Evolutionary conservation across 2,113 vertebrate species (phyloP).

Genomic region (Centropus bengalensis): DNA sequence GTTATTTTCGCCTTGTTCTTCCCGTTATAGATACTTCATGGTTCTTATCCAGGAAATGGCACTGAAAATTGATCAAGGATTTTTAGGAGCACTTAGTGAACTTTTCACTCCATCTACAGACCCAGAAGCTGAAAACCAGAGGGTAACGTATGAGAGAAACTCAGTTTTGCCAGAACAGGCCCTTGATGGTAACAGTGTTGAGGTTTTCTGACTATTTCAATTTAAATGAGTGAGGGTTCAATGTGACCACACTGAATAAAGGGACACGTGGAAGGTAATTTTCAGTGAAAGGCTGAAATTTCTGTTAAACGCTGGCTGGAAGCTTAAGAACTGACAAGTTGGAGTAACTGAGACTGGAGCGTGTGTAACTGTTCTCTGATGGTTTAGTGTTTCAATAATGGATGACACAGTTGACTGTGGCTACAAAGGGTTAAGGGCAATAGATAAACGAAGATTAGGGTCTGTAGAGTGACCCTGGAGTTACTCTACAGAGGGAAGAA

Average conservation of each 20-base stretch:
- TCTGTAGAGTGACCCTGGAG: not conserved
- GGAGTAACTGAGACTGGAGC: not conserved
- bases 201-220: not conserved
- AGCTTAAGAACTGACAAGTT: not conserved
- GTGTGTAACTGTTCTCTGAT: not conserved
- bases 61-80: constrained; percentile 93
- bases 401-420: not conserved
- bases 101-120: constrained; percentile 85
- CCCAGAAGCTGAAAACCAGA: constrained; percentile 77
- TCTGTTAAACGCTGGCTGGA: not conserved
- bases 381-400: not conserved
- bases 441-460: not conserved
- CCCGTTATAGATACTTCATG: constrained; percentile 92
- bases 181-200: not conserved
- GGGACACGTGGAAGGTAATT: not conserved
- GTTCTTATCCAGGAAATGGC: constrained; percentile 99
- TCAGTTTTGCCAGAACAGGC: not conserved
- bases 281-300: not conserved
- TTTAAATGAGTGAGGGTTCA: not conserved
- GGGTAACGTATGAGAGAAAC: constrained; percentile 74
- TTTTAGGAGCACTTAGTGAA: constrained; percentile 84
- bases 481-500: not conserved
- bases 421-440: not conserved
- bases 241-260: not conserved
- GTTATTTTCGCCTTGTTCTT: not conserved